Evolutionary conservation across 2,797 vertebrate genomes (phyloP), one percentile per base, ranked within the genome.

Genomic region (Channallabes apus): DNA sequence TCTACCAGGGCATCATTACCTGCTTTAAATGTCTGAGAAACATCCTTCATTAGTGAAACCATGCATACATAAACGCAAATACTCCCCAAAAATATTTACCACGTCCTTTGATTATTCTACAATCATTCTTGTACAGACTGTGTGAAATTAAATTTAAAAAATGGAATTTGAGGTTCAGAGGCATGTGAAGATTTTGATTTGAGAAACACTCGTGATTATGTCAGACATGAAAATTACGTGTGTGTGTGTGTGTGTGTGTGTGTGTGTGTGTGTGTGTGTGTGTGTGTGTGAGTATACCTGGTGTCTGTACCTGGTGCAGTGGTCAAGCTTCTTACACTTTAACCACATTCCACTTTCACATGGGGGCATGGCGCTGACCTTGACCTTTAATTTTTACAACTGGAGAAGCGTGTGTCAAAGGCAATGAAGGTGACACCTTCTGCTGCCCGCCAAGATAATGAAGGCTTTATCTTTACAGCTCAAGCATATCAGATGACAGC

Each of bases 381-480:
- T 97, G 88, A 94, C 96, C 94, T 98, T 96, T 93, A 97, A 95
- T 96, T 98, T 97, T 97, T 96, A 97, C 95, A 91, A 96, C 94
- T 94, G 95, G 95, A 94, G 96, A 96, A 93, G 96, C 95, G 93
- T 65, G 93, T 95, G 91, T 96, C 95, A 87, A 96, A 97, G 92
- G 97, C 96, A 92, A 96, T 96, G 96, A 99, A 99, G 95, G 96
- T 95, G 94, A 99, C 95, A 95, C 95, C 96, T 96, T 95, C 94
- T 88, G 95, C 95, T 91, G 94, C 97, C 96, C 97, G 94, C 91
- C 91, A 94, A 95, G 94, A 96, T 95, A 96, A 97, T 92, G 92
- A 95, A 96, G 93, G 92, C 87, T 95, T 95, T 91, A 96, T 93
- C 91, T 96, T 95, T 85, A 94, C 87, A 92, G 95, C 84, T 90